phyloP scores from a whole-genome alignment of 2,888 invertebrate species.

The Malthinus seriepunctatus region DNA sequence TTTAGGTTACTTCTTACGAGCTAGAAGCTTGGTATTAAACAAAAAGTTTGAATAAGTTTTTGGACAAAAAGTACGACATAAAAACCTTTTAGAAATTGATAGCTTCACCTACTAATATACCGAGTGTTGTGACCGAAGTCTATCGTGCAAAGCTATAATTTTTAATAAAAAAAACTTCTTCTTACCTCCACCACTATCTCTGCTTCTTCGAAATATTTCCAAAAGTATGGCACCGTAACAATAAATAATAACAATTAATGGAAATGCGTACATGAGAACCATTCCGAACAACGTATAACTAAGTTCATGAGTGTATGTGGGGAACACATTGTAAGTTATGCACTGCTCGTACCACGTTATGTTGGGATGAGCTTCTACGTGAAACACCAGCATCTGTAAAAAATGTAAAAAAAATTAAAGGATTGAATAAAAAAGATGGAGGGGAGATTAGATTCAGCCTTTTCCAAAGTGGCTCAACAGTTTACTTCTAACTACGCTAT shows the following conservation, averaged over 20 bases:
- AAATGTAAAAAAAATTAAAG: not conserved
- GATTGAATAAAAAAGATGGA: too few relatives aligned
- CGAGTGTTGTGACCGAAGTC: too few relatives aligned
- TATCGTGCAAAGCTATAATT: too few relatives aligned
- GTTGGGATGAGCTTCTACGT: slow-evolving; percentile 81
- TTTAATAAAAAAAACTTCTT: not conserved
- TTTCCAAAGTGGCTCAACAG: too few relatives aligned
- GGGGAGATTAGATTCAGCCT: too few relatives aligned
- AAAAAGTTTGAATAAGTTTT: too few relatives aligned
- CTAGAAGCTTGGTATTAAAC: too few relatives aligned
- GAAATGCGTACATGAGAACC: slow-evolving; percentile 85
- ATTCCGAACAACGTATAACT: slow-evolving; percentile 83
- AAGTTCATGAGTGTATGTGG: slow-evolving; percentile 71
- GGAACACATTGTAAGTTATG: slow-evolving; percentile 82
- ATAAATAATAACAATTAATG: slow-evolving; percentile 81
- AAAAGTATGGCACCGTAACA: slow-evolving; percentile 87
- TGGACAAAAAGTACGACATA: too few relatives aligned
- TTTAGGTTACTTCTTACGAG: too few relatives aligned
- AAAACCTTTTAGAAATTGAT: too few relatives aligned
- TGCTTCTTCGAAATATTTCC: slow-evolving; percentile 78
- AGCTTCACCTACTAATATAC: too few relatives aligned
- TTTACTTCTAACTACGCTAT: too few relatives aligned
- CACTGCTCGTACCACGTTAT: slow-evolving; percentile 88
- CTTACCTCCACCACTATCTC: slow-evolving; percentile 63
- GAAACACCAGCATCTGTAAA: slow-evolving; percentile 79